These are phyloP conservation scores for Anabas testudineus DNA, from an alignment of 2,797 vertebrate species.

Conservation along the genomic window DNA sequence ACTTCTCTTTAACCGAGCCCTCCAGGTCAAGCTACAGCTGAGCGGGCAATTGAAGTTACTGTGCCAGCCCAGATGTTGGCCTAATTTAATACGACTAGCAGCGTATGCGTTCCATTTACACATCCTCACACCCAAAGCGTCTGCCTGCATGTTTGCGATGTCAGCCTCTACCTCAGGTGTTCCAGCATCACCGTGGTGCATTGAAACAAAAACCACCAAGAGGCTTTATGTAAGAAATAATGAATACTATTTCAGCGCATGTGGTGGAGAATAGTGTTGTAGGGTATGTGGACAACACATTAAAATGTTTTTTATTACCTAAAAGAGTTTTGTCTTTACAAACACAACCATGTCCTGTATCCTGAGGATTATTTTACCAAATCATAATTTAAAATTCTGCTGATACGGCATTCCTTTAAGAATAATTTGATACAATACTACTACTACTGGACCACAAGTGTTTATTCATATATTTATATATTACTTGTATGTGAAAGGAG, in stretches of 20 bases:
- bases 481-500: too few species aligned
- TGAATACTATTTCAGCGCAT: conserved; percentile 1
- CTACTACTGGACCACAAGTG: too few species aligned
- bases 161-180: conserved; percentile 61
- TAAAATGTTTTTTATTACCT: too few species aligned
- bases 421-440: too few species aligned
- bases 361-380: too few species aligned
- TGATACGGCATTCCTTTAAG: too few species aligned
- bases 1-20: conserved; percentile 67
- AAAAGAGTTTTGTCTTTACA: too few species aligned
- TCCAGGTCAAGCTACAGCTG: conserved; percentile 71
- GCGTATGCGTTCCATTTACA: conserved; percentile 77
- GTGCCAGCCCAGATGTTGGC: conserved; percentile 84
- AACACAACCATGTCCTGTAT: too few species aligned
- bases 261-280: background rate
- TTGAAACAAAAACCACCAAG: background rate
- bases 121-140: conserved; percentile 67
- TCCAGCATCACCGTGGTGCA: conserved; percentile 1
- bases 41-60: conserved; percentile 75
- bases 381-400: too few species aligned
- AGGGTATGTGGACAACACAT: too few species aligned
- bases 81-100: conserved; percentile 79
- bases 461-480: too few species aligned
- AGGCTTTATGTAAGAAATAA: conserved; percentile 27
- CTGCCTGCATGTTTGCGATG: conserved; percentile 51